Conservation (phyloP, 2,113 vertebrate species). For the Sphaerodactylus townsendi region DNA sequence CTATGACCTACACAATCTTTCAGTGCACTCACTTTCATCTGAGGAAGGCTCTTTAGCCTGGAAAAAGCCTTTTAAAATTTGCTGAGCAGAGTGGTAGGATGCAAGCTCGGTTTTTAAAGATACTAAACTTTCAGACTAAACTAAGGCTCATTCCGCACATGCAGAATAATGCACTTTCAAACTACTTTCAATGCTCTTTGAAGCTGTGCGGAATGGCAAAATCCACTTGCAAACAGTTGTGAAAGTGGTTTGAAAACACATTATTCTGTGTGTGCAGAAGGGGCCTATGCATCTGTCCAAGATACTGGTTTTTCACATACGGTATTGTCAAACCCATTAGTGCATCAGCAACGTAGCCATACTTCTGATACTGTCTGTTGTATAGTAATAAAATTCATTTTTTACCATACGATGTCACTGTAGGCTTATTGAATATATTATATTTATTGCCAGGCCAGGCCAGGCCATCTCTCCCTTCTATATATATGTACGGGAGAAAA, state of each 20-base stretch:
- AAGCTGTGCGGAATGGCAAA: too few relatives aligned
- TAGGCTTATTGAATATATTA: conserved; percentile 44
- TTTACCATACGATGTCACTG: conserved; percentile 37
- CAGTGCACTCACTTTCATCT: too few relatives aligned
- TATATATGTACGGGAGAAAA: conserved; percentile 3
- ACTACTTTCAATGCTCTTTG: too few relatives aligned
- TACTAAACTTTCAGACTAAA: conserved; percentile 40
- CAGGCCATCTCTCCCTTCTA: not conserved
- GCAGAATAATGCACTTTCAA: too few relatives aligned
- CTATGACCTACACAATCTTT: not conserved
- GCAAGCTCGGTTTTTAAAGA: too few relatives aligned
- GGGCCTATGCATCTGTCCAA: not conserved
- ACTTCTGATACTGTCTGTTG: conserved; percentile 34
- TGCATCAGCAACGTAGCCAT: conserved; percentile 43
- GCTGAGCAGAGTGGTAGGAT: too few relatives aligned
- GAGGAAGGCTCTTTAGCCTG: too few relatives aligned
- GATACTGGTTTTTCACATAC: conserved; percentile 39
- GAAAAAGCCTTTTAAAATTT: too few relatives aligned
- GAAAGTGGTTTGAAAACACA: too few relatives aligned
- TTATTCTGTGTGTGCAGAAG: too few relatives aligned
- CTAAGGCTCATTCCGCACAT: too few relatives aligned
- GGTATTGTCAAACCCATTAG: conserved; percentile 54
- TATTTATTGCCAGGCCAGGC: conserved; percentile 32
- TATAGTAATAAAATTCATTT: conserved; percentile 62
- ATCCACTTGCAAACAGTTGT: too few relatives aligned